These are phyloP conservation scores for Limonius californicus DNA, from an alignment of 1,140 invertebrate genomes.

Conservation along the genomic window DNA sequence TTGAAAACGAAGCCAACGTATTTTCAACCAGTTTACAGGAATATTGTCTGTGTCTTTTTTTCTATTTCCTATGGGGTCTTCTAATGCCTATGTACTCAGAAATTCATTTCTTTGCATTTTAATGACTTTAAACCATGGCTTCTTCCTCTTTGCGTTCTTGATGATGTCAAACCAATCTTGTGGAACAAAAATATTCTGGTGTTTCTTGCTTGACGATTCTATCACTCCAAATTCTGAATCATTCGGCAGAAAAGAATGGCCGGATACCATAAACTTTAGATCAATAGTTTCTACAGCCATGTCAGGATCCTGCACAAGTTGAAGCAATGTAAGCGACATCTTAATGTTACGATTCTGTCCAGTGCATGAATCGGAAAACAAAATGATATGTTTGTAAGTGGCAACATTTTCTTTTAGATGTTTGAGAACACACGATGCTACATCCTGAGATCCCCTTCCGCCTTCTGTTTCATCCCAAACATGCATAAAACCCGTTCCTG, in stretches of 20 bases:
- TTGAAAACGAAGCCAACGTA: not conserved
- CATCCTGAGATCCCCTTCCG: not conserved
- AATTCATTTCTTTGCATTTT: not conserved
- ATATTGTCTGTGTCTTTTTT: not conserved
- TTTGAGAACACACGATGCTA: not conserved
- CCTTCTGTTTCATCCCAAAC: slow-evolving; percentile 2
- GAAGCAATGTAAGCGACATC: not conserved
- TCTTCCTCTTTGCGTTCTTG: not conserved
- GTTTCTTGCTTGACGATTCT: not conserved
- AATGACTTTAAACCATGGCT: not conserved
- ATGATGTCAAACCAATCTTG: not conserved
- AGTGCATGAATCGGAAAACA: not conserved
- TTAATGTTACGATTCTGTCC: not conserved
- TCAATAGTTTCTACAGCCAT: not conserved
- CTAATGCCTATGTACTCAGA: not conserved
- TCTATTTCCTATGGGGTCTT: not conserved
- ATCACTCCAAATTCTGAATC: not conserved
- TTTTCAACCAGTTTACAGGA: not conserved
- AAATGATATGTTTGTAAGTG: not conserved
- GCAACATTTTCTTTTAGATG: not conserved
- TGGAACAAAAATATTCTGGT: not conserved
- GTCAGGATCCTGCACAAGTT: not conserved
- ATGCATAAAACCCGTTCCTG: not conserved
- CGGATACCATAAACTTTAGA: not conserved
- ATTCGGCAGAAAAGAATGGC: not conserved